Evolutionary conservation across 1,140 invertebrate species (phyloP).

Genomic region (Galleria mellonella): DNA sequence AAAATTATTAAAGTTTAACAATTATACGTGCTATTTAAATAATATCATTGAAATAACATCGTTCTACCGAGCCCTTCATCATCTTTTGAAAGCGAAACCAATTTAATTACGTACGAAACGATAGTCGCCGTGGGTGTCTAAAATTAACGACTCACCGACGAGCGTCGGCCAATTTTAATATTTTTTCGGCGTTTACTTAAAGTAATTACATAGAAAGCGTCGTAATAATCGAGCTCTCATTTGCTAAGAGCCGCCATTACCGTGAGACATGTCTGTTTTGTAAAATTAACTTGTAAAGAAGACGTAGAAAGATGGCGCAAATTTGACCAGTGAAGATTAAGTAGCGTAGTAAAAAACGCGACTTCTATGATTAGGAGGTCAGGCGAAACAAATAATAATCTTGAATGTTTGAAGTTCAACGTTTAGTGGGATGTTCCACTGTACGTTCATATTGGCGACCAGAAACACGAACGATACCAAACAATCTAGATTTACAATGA

Average conservation of each 20-base stretch:
- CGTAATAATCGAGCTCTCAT: conserved; percentile 58
- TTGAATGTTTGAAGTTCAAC: too few species aligned
- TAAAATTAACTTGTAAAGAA: background rate
- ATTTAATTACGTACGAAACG: background rate
- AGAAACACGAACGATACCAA: conserved; percentile 43
- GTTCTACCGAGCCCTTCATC: too few species aligned
- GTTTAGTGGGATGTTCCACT: too few species aligned
- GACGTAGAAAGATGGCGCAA: too few species aligned
- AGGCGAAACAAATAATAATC: too few species aligned
- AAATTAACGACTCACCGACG: background rate
- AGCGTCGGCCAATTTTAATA: conserved; percentile 28
- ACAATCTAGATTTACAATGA: conserved; percentile 56
- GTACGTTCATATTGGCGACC: conserved; percentile 5
- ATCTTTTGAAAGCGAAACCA: too few species aligned
- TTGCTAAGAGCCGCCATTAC: conserved; percentile 51
- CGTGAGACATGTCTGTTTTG: conserved; percentile 26
- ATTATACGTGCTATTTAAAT: too few species aligned
- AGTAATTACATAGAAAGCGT: conserved; percentile 48
- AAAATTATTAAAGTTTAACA: too few species aligned
- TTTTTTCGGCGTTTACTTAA: conserved; percentile 24
- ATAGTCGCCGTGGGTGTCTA: background rate
- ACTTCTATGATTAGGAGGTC: too few species aligned
- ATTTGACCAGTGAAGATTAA: too few species aligned
- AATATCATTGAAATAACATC: too few species aligned
- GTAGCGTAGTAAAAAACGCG: too few species aligned